A percentile compares a stretch with the other conserved stretches of the same genome.
phyloP scores from a whole-genome alignment of 2,888 invertebrate species.

The Ormyrus pomaceus region DNA sequence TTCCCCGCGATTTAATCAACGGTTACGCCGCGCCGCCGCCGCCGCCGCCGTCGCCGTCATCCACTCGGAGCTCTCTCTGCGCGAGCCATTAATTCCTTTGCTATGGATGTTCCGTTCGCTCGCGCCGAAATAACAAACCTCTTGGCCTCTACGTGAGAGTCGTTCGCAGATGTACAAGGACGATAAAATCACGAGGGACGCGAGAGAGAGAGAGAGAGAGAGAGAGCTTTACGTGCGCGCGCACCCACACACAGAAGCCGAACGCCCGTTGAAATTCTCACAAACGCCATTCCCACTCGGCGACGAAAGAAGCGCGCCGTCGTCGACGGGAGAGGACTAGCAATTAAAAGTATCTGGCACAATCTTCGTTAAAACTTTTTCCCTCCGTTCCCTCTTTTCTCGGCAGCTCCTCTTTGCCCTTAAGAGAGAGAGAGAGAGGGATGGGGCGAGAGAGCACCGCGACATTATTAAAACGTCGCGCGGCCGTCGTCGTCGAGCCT shows the following conservation, averaged over 20 bases:
- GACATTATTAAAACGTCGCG: constrained; percentile 72
- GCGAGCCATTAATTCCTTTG: constrained; percentile 68
- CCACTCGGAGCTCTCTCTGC: constrained; percentile 9
- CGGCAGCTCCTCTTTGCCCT: constrained; percentile 45
- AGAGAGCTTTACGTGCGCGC: constrained; percentile 2
- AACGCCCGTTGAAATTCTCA: constrained; percentile 28
- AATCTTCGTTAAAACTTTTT: constrained; percentile 75
- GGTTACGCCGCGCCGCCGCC: constrained; percentile 54
- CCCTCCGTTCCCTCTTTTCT: constrained; percentile 40
- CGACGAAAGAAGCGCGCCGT: not conserved
- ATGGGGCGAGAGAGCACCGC: constrained; percentile 39
- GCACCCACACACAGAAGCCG: constrained; percentile 22
- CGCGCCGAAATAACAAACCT: constrained; percentile 73
- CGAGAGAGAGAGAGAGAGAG: not conserved
- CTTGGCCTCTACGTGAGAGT: constrained; percentile 67
- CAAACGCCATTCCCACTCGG: no score
- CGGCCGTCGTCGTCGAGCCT: constrained; percentile 58
- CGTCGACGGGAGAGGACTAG: constrained; percentile 67
- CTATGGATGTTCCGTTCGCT: constrained; percentile 57
- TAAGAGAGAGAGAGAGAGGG: constrained; percentile 56
- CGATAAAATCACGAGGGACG: constrained; percentile 71
- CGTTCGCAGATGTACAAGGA: constrained; percentile 69
- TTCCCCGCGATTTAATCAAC: constrained; percentile 61
- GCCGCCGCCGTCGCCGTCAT: constrained; percentile 14
- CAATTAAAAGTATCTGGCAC: constrained; percentile 75